Evolutionary conservation across 2,888 invertebrate species (phyloP), one percentile per base, ranked within the genome.

Genomic region (Drosophila differens): DNA sequence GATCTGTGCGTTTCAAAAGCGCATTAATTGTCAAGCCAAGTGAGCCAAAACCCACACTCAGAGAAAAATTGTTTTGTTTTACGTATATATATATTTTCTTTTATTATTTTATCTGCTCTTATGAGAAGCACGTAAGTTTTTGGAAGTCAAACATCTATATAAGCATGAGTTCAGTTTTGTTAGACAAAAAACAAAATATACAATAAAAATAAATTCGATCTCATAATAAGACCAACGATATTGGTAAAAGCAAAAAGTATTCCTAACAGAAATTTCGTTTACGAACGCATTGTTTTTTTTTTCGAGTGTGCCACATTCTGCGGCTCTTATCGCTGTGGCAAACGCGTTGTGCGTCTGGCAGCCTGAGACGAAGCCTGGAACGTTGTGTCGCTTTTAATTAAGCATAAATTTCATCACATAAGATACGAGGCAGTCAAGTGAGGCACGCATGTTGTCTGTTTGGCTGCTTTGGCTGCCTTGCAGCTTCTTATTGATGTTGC

Each of bases 331-430:
- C 86, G 60, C 57, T 55, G 55, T 25, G 30, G 61, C 52, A 41
- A 49, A 74, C 73, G 66, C 51, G 59, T 35, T 59, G 33, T 57
- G 64, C 60, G 64, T 64, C 33, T 47, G 51, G 57, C 37, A 25
- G 44, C 33, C 16, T 19, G 44, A 25, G 55, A 25, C 37, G 30
- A 30, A n/a, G 41, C 30, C 14, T 19, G 70, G 30, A 41, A 81
- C 76, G 68, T 79, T 86, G 84, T 92, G 91, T 91, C 92, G 87
- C 85, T 92, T 91, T 91, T 91, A 91, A 91, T 91, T 91, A 91
- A 90, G 92, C 91, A 91, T 92, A 92, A 91, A 91, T 91, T 92
- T 92, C 91, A 90, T 91, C 92, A 90, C 87, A 82, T 81, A 82
- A 91, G 91, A 91, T 92, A 91, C 84, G 87, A 90, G 77, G 69